phyloP scores from a whole-genome alignment of 2,113 vertebrate species.

The Sylvia atricapilla region DNA sequence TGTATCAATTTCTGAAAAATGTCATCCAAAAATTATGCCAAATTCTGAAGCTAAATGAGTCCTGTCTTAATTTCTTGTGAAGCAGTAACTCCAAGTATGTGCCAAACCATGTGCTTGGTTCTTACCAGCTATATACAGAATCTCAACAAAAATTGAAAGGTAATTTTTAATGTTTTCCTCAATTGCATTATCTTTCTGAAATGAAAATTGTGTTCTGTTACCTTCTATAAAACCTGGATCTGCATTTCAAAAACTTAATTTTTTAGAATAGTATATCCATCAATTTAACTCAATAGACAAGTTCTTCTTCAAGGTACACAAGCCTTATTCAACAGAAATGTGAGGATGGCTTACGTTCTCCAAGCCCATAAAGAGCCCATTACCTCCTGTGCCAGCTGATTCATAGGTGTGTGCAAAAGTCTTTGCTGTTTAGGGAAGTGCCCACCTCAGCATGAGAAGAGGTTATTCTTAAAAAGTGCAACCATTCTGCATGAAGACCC shows the following conservation, averaged over 20 bases:
- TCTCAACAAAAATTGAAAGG: background rate
- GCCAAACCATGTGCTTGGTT: background rate
- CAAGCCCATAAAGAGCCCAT: background rate
- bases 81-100: background rate
- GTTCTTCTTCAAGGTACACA: background rate
- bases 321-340: background rate
- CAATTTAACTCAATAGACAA: background rate
- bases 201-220: background rate
- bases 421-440: background rate
- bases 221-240: background rate
- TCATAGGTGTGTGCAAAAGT: background rate
- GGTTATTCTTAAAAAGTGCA: background rate
- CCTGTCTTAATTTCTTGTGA: background rate
- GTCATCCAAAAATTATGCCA: background rate
- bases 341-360: background rate
- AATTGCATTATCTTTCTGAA: background rate
- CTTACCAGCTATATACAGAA: background rate
- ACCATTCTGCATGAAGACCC: background rate
- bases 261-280: background rate
- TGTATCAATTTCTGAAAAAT: background rate
- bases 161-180: background rate
- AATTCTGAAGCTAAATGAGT: background rate
- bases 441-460: background rate
- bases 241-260: background rate
- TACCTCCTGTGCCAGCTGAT: background rate